These are phyloP conservation scores for Battus philenor DNA, from an alignment of 1,140 invertebrate genomes.

Conservation along the genomic window DNA sequence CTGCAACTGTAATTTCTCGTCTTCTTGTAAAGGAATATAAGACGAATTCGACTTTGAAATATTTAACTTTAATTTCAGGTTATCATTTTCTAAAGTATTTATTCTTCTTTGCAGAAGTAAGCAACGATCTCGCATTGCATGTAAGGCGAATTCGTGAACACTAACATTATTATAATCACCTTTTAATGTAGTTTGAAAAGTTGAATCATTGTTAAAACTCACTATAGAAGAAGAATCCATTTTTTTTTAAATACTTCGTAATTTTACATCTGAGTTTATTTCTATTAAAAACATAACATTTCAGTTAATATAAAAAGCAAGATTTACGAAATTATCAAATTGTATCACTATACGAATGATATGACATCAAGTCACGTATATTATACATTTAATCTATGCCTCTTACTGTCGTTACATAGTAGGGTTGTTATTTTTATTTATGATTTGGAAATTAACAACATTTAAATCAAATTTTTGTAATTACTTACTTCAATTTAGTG, in stretches of 20 bases:
- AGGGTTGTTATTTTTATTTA: no score
- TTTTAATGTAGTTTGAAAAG: slow-evolving; percentile 59
- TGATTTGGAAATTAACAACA: no score
- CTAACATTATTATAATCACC: slow-evolving; percentile 57
- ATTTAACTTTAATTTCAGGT: slow-evolving; percentile 79
- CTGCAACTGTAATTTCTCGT: slow-evolving; percentile 70
- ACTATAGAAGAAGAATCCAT: slow-evolving; percentile 69
- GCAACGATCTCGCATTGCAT: slow-evolving; percentile 88
- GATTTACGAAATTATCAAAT: no score
- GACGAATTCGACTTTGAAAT: slow-evolving; percentile 52
- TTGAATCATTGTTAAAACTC: slow-evolving; percentile 66
- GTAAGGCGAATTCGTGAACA: slow-evolving; percentile 84
- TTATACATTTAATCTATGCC: no score
- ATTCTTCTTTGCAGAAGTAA: slow-evolving; percentile 82
- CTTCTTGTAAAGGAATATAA: slow-evolving; percentile 53
- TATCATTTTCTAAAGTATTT: slow-evolving; percentile 83
- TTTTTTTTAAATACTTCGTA: neutral
- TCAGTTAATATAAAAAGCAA: no score
- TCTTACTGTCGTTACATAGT: no score
- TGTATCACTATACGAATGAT: no score
- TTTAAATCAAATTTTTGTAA: no score
- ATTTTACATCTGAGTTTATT: no score
- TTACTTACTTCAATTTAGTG: no score
- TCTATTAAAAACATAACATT: no score
- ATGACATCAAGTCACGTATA: no score